Conservation (phyloP, 2,797 vertebrate genomes). For the Lagorchestes hirsutus region DNA sequence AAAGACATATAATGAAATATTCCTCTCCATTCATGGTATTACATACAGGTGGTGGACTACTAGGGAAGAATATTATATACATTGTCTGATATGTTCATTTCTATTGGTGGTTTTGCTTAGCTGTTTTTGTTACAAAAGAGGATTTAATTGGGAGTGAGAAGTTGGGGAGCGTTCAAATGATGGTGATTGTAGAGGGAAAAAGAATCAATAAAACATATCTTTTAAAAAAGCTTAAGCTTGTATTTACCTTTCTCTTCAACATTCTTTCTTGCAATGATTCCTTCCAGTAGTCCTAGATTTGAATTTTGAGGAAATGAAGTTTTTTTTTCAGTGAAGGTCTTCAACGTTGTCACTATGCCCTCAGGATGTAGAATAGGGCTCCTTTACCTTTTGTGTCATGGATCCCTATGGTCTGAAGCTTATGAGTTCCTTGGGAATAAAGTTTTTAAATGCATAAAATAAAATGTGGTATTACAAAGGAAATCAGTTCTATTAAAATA, state of each 20-base stretch:
- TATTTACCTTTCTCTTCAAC: slow-evolving; percentile 46
- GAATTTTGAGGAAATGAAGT: slow-evolving; percentile 42
- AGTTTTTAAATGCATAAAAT: background rate
- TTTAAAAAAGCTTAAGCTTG: slow-evolving; percentile 44
- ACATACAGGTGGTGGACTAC: background rate
- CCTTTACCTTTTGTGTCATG: background rate
- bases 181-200: slow-evolving; percentile 45
- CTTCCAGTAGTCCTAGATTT: slow-evolving; percentile 42
- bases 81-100: background rate
- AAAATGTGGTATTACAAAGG: background rate
- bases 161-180: background rate
- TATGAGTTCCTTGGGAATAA: background rate
- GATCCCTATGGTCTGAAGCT: background rate
- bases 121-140: background rate
- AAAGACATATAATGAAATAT: background rate
- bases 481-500: background rate
- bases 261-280: slow-evolving; percentile 36
- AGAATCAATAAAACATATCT: background rate
- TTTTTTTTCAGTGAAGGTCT: background rate
- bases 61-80: background rate
- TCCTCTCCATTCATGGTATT: background rate
- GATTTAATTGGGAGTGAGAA: background rate
- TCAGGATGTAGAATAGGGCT: background rate
- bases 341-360: background rate
- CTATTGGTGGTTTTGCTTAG: background rate